These are phyloP conservation scores for Acestrorhynchus altus DNA, from an alignment of 2,797 vertebrate genomes.

Conservation along the genomic window DNA sequence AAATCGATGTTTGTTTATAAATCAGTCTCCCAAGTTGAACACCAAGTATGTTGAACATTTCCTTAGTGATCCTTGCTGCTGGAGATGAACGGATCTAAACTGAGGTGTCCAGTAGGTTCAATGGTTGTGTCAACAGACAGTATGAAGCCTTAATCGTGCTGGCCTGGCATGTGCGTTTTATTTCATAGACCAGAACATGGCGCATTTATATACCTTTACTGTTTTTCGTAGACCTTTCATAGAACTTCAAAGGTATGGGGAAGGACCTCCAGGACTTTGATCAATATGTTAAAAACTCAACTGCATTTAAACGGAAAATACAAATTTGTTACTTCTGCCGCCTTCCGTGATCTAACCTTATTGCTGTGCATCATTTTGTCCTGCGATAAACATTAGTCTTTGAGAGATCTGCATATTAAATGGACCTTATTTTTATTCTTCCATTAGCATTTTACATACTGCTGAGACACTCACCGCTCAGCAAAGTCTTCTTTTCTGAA, in stretches of 20 bases:
- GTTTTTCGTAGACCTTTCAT: background rate
- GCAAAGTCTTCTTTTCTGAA: constrained; percentile 8
- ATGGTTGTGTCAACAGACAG: constrained; percentile 4
- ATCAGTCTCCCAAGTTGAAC: background rate
- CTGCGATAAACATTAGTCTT: constrained; percentile 27
- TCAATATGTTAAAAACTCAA: background rate
- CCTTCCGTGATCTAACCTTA: constrained; percentile 6
- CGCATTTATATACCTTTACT: constrained; percentile 13
- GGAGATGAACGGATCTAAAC: constrained; percentile 22
- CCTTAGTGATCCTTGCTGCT: background rate
- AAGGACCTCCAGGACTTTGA: background rate
- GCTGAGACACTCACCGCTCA: constrained; percentile 19
- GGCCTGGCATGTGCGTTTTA: constrained; percentile 30
- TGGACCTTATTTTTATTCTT: constrained; percentile 29
- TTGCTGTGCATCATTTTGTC: background rate
- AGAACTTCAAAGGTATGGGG: background rate
- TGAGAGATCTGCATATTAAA: constrained; percentile 37
- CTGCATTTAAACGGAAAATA: constrained; percentile 18
- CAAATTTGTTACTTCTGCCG: background rate
- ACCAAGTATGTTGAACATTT: background rate
- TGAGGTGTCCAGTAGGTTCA: background rate
- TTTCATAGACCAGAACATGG: constrained; percentile 20
- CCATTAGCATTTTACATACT: constrained; percentile 14
- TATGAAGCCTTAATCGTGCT: constrained; percentile 54
- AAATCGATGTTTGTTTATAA: background rate